A percentile compares a stretch with the other conserved stretches of the same genome.
phyloP scores from a whole-genome alignment of 1,140 invertebrate species.

The Mycetomoellerius zeteki region DNA sequence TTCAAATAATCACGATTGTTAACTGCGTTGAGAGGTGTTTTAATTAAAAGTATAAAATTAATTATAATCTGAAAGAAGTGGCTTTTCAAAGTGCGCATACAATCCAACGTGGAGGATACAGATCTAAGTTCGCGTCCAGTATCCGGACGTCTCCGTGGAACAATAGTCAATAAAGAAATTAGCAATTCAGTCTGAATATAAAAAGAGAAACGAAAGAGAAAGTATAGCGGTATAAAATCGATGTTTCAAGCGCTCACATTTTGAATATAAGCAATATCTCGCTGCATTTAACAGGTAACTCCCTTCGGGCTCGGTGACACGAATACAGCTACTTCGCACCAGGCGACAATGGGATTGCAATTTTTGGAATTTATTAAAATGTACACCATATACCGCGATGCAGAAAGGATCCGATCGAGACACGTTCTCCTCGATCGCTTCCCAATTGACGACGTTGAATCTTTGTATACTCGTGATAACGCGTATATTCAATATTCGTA shows the following conservation, averaged over 20 bases:
- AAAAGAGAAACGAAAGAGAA: constrained; percentile 41
- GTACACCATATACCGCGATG: not conserved
- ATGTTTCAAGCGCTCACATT: constrained; percentile 25
- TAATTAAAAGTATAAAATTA: constrained; percentile 23
- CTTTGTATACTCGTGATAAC: constrained; percentile 34
- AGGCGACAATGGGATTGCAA: not conserved
- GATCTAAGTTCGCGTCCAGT: constrained; percentile 28
- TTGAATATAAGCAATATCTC: constrained; percentile 58
- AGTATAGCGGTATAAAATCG: constrained; percentile 31
- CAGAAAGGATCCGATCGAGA: constrained; percentile 41
- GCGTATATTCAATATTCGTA: constrained; percentile 48
- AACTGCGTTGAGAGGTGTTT: constrained; percentile 10
- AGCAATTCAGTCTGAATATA: constrained; percentile 10
- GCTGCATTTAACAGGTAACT: constrained; percentile 50
- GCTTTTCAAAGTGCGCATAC: constrained; percentile 13
- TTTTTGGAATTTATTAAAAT: constrained; percentile 51
- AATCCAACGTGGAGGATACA: not conserved
- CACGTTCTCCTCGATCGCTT: constrained; percentile 40
- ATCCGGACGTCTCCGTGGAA: not conserved
- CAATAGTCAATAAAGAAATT: constrained; percentile 48
- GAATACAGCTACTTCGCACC: constrained; percentile 19
- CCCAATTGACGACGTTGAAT: constrained; percentile 54
- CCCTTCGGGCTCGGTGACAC: not conserved
- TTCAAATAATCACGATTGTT: constrained; percentile 24
- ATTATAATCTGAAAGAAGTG: not conserved